Conservation (phyloP, 1,140 invertebrate genomes). For the Rhagoletis pomonella region DNA sequence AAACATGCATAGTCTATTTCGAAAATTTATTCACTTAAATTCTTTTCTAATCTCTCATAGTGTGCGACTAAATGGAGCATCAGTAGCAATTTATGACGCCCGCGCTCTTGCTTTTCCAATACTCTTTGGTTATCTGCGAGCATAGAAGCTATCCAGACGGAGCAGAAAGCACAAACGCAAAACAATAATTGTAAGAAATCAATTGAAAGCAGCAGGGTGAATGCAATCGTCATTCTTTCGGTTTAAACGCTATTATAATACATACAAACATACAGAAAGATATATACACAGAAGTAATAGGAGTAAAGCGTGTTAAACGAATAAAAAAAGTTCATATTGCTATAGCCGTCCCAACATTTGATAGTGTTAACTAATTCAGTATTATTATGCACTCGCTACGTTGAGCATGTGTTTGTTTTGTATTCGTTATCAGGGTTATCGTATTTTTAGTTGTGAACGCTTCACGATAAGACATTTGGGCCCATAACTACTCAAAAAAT, state of each 20-base stretch:
- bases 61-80: too few relatives aligned
- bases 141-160: background rate
- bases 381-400: conserved; percentile 19
- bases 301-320: background rate
- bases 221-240: background rate
- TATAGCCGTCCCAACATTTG: background rate
- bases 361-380: conserved; percentile 9
- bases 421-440: background rate
- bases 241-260: background rate
- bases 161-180: background rate
- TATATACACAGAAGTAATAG: background rate
- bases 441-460: background rate
- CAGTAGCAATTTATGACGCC: too few relatives aligned
- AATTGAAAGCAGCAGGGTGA: background rate
- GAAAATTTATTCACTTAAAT: too few relatives aligned
- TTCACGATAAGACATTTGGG: background rate
- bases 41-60: too few relatives aligned
- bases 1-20: too few relatives aligned
- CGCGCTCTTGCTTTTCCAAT: too few relatives aligned
- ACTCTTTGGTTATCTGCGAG: background rate
- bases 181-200: conserved; percentile 19
- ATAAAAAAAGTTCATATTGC: background rate
- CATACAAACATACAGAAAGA: background rate
- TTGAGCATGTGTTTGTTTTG: conserved; percentile 4
- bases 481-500: background rate